Evolutionary conservation across 2,113 vertebrate species (phyloP), one percentile per base, ranked within the genome.

Genomic region (Erpornis zantholeuca): DNA sequence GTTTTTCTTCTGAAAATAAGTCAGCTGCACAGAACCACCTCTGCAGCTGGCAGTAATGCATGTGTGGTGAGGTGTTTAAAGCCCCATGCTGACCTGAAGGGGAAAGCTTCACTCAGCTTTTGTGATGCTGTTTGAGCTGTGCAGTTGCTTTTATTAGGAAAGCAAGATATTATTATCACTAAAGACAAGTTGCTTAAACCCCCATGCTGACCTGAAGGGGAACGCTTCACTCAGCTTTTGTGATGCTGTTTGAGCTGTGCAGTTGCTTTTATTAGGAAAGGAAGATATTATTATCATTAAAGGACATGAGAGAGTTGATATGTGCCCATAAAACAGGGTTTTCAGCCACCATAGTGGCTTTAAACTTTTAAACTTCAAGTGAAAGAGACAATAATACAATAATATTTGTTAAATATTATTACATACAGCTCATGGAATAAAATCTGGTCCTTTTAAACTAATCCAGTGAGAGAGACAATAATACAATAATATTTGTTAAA

Each of bases 401-500:
- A n/a, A 52, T 93, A 47, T 94, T 95, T 92, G 45, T 71, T 91
- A 52, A 84, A 57, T 23, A 60, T 91, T 82, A 65, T 92, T 76
- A 65, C 71, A 40, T 64, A 56, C 47, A 86, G n/a, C 28, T 86
- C 76, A 53, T 40, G 49, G 57, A 84, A 71, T 60, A 84, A 86
- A 94, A 60, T 44, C 64, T 71, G 40, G 63, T 77, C 40, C 44
- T 75, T 91, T 86, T 81, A 84, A 92, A 60, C 60, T 79, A 84
- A 89, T 87, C 31, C 70, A 64, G 15, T 56, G 25, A 81, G 57
- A n/a, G n/a, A n/a, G n/a, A n/a, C n/a, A n/a, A n/a, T n/a, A n/a
- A n/a, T n/a, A n/a, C n/a, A n/a, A n/a, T n/a, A n/a, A 49, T 93
- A 49, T 94, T 95, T 92, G 45, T 71, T 91, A 52, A 84, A 57